phyloP scores from a whole-genome alignment of 2,888 invertebrate species.

The Stenodema calcarata region DNA sequence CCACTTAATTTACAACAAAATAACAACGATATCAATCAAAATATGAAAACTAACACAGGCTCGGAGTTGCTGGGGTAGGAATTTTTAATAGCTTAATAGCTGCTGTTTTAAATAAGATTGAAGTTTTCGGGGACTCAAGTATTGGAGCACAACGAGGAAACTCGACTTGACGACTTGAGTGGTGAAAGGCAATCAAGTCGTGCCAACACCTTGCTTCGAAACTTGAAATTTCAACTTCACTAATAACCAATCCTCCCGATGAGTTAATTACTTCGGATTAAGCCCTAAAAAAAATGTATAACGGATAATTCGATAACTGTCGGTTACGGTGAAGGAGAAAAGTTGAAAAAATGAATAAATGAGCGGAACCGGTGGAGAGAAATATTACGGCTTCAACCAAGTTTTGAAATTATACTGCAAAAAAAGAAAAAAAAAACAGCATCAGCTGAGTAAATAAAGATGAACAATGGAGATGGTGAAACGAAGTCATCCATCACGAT shows the following conservation, averaged over 20 bases:
- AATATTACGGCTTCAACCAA: background rate
- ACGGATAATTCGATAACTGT: background rate
- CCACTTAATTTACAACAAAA: too few relatives aligned
- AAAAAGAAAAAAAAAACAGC: background rate
- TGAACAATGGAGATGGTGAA: background rate
- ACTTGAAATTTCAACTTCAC: background rate
- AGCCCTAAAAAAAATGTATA: background rate
- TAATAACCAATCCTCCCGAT: background rate
- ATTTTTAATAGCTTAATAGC: too few relatives aligned
- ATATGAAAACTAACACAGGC: too few relatives aligned
- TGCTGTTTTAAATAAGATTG: too few relatives aligned
- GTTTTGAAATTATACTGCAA: background rate
- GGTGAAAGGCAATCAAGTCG: background rate
- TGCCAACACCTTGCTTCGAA: background rate
- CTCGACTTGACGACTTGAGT: too few relatives aligned
- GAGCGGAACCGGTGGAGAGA: background rate
- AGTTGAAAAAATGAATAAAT: background rate
- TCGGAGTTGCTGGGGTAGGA: too few relatives aligned
- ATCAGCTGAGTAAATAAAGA: conserved; percentile 6
- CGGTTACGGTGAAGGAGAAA: background rate
- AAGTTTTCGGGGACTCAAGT: too few relatives aligned
- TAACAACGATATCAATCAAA: too few relatives aligned
- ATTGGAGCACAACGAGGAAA: too few relatives aligned
- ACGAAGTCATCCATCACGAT: conserved; percentile 27
- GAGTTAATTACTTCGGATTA: background rate